These are phyloP conservation scores for Toxotes lorentzi DNA, from an alignment of 2,797 vertebrate species.

Conservation along the genomic window DNA sequence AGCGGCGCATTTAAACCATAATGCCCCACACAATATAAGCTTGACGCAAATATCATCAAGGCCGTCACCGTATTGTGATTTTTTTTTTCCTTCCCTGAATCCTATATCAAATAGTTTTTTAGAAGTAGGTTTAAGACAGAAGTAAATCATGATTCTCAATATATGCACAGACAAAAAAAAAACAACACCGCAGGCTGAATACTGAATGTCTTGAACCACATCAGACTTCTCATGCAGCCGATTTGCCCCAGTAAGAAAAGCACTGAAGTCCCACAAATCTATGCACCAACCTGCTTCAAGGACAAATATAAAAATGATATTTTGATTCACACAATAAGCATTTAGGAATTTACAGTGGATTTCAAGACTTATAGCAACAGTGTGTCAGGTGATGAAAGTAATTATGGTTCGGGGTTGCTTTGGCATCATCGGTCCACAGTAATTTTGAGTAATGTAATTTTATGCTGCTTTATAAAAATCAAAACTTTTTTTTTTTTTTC, in stretches of 20 bases:
- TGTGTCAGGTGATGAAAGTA: not conserved
- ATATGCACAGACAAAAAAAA: slow-evolving; percentile 16
- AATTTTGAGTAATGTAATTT: not conserved
- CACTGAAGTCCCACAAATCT: slow-evolving; percentile 16
- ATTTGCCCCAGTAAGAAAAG: slow-evolving; percentile 10
- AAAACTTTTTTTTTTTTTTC: too few species aligned
- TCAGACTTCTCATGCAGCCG: slow-evolving; percentile 8
- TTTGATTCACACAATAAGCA: not conserved
- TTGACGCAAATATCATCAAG: slow-evolving; percentile 40
- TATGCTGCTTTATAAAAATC: too few species aligned
- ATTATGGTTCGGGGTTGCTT: not conserved
- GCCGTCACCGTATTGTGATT: slow-evolving; percentile 11
- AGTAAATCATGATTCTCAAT: slow-evolving; percentile 12
- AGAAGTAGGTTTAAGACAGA: slow-evolving; percentile 2
- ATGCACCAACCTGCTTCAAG: slow-evolving; percentile 3
- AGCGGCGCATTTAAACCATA: slow-evolving; percentile 47
- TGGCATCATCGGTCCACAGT: not conserved
- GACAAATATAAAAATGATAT: not conserved
- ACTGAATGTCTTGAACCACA: slow-evolving; percentile 19
- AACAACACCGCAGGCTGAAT: slow-evolving; percentile 16
- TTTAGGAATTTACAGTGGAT: not conserved
- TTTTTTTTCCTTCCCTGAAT: slow-evolving; percentile 1
- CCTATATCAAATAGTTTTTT: slow-evolving; percentile 17
- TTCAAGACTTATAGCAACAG: not conserved
- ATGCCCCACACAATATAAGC: slow-evolving; percentile 37